Evolutionary conservation across 1,140 invertebrate species (phyloP), one percentile per base, ranked within the genome.

Genomic region (Drosophila prosaltans): DNA sequence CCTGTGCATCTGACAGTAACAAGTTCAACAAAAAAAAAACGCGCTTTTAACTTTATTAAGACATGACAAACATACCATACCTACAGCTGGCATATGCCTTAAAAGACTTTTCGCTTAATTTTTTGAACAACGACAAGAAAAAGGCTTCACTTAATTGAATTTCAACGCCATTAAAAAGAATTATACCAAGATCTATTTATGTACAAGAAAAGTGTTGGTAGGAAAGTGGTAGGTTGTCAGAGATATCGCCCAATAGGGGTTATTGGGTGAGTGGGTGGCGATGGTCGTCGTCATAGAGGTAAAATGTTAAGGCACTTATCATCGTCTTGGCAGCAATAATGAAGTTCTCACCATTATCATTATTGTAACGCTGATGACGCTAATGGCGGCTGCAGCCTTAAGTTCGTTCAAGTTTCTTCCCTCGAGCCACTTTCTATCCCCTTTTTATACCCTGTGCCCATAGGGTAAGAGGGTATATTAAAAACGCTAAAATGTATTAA

Each of bases 1-100:
- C 51, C 40, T 85, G 79, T 88, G 83, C 76, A 80, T 62, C 69
- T 88, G 83, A 88, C 82, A 85, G 81, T 81, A 81, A 72, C 80
- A 80, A 88, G 79, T 79, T 76, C 36, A 76, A 82, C 83, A 82
- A 86, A 74, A 81, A 86, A 62, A 51, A 58, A 67, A 40, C 72
- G 73, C 84, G 70, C 80, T 88, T 78, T 80, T 82, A 88, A 88
- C 80, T 80, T 88, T 83, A 88, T 88, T 88, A 88, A 88, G 83
- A 80, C 88, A 88, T 89, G 70, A 65, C 80, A 88, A 82, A 82
- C n/a, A 16, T 43, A 58, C 57, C 70, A 72, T 59, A 54, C 72
- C 72, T 67, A 61, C 32, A 26, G 40, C 6, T 28, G 11, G 11
- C n/a, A 70, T 54, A 48, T 41, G 66, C 67, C 66, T 65, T 43